Evolutionary conservation across 2,797 vertebrate genomes (phyloP).

Genomic region (Muraenolepis orangiensis): DNA sequence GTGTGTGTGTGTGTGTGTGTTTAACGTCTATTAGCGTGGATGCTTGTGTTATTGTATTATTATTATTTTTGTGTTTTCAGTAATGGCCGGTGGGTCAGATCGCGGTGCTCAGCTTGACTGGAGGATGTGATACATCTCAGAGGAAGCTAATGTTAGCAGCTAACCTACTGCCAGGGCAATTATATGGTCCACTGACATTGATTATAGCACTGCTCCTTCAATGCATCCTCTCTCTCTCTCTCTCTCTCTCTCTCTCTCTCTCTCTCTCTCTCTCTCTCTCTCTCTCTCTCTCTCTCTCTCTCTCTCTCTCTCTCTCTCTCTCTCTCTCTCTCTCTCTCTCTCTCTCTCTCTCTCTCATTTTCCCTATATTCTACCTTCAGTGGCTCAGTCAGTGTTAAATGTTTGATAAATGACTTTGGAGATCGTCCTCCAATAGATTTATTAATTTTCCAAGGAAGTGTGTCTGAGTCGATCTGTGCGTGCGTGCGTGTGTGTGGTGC

Average conservation of each 20-base stretch:
- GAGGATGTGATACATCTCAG: slow-evolving; percentile 91
- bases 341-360: slow-evolving; percentile 11
- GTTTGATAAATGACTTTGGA: slow-evolving; percentile 65
- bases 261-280: slow-evolving; percentile 35
- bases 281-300: slow-evolving; percentile 75
- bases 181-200: slow-evolving; percentile 98
- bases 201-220: slow-evolving; percentile 88
- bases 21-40: slow-evolving; percentile 7
- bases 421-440: slow-evolving; percentile 84
- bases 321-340: slow-evolving; percentile 17
- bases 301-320: slow-evolving; percentile 12
- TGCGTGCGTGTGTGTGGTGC: slow-evolving; percentile 12
- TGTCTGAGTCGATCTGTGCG: not conserved
- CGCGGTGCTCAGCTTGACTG: slow-evolving; percentile 57
- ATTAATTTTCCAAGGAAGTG: slow-evolving; percentile 90
- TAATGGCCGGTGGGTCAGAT: slow-evolving; percentile 36
- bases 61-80: slow-evolving; percentile 5
- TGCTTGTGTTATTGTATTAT: slow-evolving; percentile 14
- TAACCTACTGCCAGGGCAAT: slow-evolving; percentile 95
- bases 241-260: not conserved
- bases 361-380: slow-evolving; percentile 51
- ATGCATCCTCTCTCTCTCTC: slow-evolving; percentile 37
- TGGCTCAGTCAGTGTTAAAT: slow-evolving; percentile 61
- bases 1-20: slow-evolving; percentile 2
- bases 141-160: slow-evolving; percentile 93